Evolutionary conservation across 2,113 vertebrate genomes (phyloP), one percentile per base, ranked within the genome.

Genomic region (Rattus norvegicus): DNA sequence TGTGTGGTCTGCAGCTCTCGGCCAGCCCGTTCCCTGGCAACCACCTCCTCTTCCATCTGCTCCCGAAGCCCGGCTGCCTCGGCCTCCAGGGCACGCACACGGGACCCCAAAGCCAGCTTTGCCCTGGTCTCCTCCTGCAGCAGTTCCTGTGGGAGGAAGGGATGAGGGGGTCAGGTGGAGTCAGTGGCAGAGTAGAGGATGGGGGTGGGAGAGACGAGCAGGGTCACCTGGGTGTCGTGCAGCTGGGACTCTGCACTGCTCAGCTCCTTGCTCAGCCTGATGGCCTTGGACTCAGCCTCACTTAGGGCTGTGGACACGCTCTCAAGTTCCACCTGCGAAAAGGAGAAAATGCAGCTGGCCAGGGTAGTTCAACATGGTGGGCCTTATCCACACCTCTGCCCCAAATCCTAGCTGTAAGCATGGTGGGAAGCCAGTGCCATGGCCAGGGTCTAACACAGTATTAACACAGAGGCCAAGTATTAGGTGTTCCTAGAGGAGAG

Each of bases 41-140:
- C 98, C 0, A 99, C 99, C 79, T 99, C 99, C 88, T 99, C 99
- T 33, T 99, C 99, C 22, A 99, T 97, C 96, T 99, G 99, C 92
- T 99, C 99, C 97, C 99, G 98, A 63, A 99, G 97, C 13, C 98
- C 98, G 0, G 98, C 98, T 47, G 98, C 99, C 95, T 99, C 99
- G 0, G 99, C 99, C 98, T 99, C 99, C 97, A 99, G 97, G n/a
- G 98, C 98, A 83, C 99, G 98, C 1, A 98, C 98, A 36, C 99
- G 98, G 1, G 99, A 98, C 86, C 99, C 98, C 93, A 99, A 86
- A 52, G 98, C 98, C 98, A 99, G 97, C 97, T 99, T 99, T 33
- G 99, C 99, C 39, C 99, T 98, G 0, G 98, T 99, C 97, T 99
- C 99, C 83, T 99, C 99, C 96, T 99, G 99, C 39, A 99, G 98